phyloP scores from a whole-genome alignment of 2,797 vertebrate genomes.

The Syndactyla subalaris region DNA sequence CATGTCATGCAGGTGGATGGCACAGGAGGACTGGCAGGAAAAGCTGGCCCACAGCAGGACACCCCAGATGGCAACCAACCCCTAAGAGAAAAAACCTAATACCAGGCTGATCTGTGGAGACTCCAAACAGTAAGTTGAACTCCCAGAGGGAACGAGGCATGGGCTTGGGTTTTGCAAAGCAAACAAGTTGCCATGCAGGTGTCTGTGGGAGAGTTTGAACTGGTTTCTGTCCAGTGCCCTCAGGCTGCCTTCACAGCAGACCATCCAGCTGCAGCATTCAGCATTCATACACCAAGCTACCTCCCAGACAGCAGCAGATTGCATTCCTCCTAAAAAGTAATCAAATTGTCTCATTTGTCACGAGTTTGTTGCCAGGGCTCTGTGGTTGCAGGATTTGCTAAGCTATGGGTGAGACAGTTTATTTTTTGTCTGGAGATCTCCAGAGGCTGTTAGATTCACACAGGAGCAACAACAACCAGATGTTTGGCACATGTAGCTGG shows the following conservation, averaged over 20 bases:
- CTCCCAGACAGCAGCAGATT: background rate
- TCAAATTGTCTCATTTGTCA: background rate
- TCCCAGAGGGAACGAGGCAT: background rate
- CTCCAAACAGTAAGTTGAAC: background rate
- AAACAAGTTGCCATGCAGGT: background rate
- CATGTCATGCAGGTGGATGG: background rate
- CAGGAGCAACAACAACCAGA: background rate
- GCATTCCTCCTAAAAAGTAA: background rate
- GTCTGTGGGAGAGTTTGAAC: background rate
- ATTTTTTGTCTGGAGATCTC: background rate
- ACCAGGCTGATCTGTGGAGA: background rate
- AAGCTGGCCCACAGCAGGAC: background rate
- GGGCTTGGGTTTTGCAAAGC: background rate
- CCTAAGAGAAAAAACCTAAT: background rate
- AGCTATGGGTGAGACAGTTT: background rate
- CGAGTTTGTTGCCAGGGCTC: background rate
- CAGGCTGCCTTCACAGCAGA: background rate
- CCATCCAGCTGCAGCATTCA: background rate
- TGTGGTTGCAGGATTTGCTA: background rate
- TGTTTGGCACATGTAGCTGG: background rate
- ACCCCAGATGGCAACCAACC: background rate
- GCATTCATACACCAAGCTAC: background rate
- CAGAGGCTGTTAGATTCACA: background rate
- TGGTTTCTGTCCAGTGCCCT: background rate
- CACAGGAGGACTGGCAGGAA: background rate